phyloP scores from a whole-genome alignment of 1,140 invertebrate genomes.

The Trichogramma pretiosum region DNA sequence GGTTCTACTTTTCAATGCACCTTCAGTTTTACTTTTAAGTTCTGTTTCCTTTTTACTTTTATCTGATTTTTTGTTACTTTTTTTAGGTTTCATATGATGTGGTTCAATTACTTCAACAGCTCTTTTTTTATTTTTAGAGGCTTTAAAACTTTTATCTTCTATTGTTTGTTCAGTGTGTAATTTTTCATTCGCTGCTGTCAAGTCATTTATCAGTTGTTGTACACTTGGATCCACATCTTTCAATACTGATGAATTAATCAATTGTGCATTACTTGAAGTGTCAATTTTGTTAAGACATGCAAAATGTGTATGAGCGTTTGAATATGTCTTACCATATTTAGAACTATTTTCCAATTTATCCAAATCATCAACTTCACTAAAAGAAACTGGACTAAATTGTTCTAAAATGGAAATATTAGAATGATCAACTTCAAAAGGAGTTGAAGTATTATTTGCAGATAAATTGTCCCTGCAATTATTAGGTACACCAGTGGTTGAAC shows the following conservation, averaged over 20 bases:
- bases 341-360: no score
- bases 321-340: neutral
- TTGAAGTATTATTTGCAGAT: neutral
- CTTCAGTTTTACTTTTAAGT: neutral
- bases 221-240: neutral
- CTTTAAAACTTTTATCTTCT: no score
- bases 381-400: neutral
- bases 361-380: neutral
- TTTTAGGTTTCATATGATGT: conserved; percentile 14
- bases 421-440: neutral
- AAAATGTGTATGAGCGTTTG: neutral
- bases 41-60: conserved; percentile 1
- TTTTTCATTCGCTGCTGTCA: no score
- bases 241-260: neutral
- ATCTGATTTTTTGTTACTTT: neutral
- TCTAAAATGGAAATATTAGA: no score
- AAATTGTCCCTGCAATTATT: neutral
- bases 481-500: neutral
- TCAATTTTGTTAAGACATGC: neutral
- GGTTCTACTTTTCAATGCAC: conserved; percentile 1
- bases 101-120: conserved; percentile 13
- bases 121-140: neutral
- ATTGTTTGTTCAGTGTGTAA: no score
- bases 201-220: no score
- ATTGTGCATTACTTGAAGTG: neutral